Conservation (phyloP, 2,797 vertebrate genomes). For the Gallinago stenura region DNA sequence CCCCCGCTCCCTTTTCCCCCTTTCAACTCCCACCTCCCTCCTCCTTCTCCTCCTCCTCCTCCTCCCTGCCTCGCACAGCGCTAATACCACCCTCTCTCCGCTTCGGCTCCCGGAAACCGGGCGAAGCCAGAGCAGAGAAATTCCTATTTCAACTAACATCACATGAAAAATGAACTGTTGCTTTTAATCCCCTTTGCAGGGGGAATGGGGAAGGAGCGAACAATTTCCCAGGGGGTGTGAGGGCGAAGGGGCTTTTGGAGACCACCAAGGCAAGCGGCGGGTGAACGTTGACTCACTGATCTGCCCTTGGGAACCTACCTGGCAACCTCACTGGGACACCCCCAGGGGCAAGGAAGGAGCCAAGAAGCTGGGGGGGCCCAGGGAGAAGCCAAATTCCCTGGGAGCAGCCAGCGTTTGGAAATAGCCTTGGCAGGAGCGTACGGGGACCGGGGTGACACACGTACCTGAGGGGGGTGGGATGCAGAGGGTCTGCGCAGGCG, state of each 20-base stretch:
- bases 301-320: not conserved
- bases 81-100: conserved; percentile 32
- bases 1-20: not conserved
- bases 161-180: conserved; percentile 65
- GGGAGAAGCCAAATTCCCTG: not conserved
- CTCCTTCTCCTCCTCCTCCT: conserved; percentile 10
- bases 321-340: not conserved
- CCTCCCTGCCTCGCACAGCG: not conserved
- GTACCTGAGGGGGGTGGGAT: not conserved
- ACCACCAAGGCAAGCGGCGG: not conserved
- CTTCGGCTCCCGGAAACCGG: conserved; percentile 41
- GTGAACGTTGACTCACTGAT: not conserved
- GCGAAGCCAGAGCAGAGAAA: conserved; percentile 2
- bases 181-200: conserved; percentile 51
- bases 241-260: not conserved
- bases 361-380: not conserved
- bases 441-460: accelerated
- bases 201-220: not conserved
- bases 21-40: conserved; percentile 60
- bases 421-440: accelerated
- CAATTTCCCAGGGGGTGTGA: not conserved
- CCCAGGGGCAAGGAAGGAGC: not conserved
- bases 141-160: conserved; percentile 61
- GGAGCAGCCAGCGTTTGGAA: not conserved
- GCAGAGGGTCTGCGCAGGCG: not conserved